phyloP scores from a whole-genome alignment of 2,113 vertebrate species.

The Vanacampus margaritifer region DNA sequence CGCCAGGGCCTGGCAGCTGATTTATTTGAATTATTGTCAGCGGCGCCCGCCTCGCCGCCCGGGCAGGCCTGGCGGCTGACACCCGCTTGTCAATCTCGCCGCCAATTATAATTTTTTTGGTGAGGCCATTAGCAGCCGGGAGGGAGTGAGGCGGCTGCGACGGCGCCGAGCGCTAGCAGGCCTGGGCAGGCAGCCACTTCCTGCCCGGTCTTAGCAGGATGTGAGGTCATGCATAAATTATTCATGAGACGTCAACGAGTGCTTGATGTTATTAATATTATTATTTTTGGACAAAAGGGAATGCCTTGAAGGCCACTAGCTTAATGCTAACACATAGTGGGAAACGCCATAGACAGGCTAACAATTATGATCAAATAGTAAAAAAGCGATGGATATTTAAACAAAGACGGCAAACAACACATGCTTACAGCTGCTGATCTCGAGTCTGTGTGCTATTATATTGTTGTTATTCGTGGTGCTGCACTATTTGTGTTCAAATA shows the following conservation, averaged over 20 bases:
- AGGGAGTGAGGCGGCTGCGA: conserved; percentile 31
- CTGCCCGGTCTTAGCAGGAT: conserved; percentile 4
- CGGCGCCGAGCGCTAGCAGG: conserved; percentile 47
- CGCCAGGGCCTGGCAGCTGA: conserved; percentile 69
- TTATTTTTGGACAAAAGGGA: not conserved
- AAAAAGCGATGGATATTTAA: too few relatives aligned
- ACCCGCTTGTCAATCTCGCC: conserved; percentile 75
- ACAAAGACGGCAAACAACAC: too few relatives aligned
- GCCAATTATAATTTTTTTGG: conserved; percentile 76
- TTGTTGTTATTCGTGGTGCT: too few relatives aligned
- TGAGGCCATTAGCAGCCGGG: conserved; percentile 64
- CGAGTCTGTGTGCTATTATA: too few relatives aligned
- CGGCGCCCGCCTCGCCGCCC: conserved; percentile 57
- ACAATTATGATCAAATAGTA: too few relatives aligned
- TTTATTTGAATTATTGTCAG: conserved; percentile 80
- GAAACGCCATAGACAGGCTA: not conserved
- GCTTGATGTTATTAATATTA: not conserved
- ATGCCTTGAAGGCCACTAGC: not conserved
- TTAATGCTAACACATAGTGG: not conserved
- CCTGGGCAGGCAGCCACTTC: conserved; percentile 35
- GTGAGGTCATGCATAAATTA: conserved; percentile 10
- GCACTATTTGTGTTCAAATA: too few relatives aligned
- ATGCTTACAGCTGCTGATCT: too few relatives aligned
- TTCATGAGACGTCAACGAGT: not conserved
- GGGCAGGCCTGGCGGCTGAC: conserved; percentile 69